phyloP scores from a whole-genome alignment of 1,140 invertebrate genomes.

The Dendroctonus valens region DNA sequence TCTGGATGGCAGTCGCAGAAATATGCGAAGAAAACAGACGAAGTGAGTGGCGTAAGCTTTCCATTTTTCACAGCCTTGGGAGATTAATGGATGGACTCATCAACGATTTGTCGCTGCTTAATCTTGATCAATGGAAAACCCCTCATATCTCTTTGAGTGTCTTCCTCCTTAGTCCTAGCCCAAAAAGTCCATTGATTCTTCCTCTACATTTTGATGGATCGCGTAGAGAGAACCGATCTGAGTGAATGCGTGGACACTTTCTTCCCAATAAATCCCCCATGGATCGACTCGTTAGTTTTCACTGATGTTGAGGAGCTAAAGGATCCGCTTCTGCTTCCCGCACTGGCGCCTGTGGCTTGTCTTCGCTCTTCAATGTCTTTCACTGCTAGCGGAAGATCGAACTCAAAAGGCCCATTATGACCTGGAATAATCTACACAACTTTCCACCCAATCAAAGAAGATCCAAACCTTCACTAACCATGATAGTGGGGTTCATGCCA shows the following conservation, averaged over 20 bases:
- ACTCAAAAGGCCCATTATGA: slow-evolving; percentile 35
- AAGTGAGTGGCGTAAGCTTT: too few relatives aligned
- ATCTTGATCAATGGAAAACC: too few relatives aligned
- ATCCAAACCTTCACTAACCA: slow-evolving; percentile 17
- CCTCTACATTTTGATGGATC: background rate
- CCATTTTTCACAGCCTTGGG: too few relatives aligned
- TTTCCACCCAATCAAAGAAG: background rate
- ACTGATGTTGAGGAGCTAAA: slow-evolving; percentile 6
- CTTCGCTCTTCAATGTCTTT: slow-evolving; percentile 23
- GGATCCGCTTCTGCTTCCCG: slow-evolving; percentile 9
- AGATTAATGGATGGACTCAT: too few relatives aligned
- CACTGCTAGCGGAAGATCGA: slow-evolving; percentile 20
- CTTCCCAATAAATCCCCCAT: background rate
- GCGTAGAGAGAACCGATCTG: background rate
- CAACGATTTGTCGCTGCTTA: too few relatives aligned
- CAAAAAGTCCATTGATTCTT: too few relatives aligned
- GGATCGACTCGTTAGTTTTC: slow-evolving; percentile 13
- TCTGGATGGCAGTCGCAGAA: too few relatives aligned
- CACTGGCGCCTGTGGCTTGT: background rate
- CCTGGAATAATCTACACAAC: slow-evolving; percentile 31
- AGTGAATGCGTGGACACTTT: slow-evolving; percentile 16
- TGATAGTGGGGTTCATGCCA: slow-evolving; percentile 17
- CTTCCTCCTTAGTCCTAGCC: too few relatives aligned
- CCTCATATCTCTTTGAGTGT: too few relatives aligned
- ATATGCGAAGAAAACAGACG: too few relatives aligned